These are phyloP conservation scores for Megaustenia siamemsis DNA, from an alignment of 2,888 invertebrate species.

Conservation along the genomic window DNA sequence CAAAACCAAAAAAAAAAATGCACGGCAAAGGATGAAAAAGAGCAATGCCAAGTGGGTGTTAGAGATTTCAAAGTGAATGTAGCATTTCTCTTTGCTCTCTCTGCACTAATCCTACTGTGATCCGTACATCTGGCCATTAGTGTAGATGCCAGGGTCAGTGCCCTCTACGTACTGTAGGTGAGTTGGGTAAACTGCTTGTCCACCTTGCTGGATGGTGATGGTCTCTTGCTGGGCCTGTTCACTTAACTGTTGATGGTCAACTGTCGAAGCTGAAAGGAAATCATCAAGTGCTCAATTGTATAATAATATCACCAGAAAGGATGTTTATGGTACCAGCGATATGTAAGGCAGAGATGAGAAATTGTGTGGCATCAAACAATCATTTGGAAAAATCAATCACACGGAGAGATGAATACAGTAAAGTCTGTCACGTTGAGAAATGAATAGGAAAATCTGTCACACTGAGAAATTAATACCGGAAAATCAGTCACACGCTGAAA, in stretches of 20 bases:
- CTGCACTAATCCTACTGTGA: slow-evolving; percentile 50
- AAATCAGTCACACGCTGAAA: too few species aligned
- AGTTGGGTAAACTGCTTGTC: slow-evolving; percentile 81
- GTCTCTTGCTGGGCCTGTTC: slow-evolving; percentile 82
- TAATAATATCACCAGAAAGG: too few species aligned
- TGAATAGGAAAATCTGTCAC: too few species aligned
- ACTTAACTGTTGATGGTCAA: slow-evolving; percentile 65
- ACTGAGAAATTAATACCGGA: too few species aligned
- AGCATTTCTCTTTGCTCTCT: slow-evolving; percentile 22
- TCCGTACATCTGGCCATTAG: slow-evolving; percentile 85
- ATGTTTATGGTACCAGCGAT: too few species aligned
- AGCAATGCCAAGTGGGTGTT: slow-evolving; percentile 45
- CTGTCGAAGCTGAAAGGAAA: slow-evolving; percentile 61
- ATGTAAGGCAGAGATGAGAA: too few species aligned
- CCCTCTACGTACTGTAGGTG: slow-evolving; percentile 86
- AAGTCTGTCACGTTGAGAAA: too few species aligned
- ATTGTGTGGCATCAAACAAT: too few species aligned
- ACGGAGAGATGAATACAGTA: too few species aligned
- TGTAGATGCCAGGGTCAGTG: slow-evolving; percentile 83
- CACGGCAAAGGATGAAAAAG: slow-evolving; percentile 25
- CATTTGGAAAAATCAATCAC: too few species aligned
- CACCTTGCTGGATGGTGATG: slow-evolving; percentile 70
- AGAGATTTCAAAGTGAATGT: slow-evolving; percentile 25
- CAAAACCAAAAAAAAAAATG: slow-evolving; percentile 14
- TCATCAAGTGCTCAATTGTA: background rate